Evolutionary conservation across 2,888 invertebrate species (phyloP).

Genomic region (Phyllotreta striolata): DNA sequence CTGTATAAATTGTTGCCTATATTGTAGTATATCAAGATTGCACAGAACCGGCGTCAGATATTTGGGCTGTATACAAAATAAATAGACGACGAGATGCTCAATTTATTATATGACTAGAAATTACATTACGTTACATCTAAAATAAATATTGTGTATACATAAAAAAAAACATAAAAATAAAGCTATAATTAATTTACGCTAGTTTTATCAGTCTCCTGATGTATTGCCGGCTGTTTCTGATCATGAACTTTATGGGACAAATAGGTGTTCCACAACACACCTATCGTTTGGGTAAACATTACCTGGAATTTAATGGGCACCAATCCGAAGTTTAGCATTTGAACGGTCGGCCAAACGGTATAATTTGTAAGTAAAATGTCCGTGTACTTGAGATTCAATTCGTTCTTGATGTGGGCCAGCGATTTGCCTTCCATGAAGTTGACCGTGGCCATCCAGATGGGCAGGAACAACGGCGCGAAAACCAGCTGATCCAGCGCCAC

Average conservation of each 20-base stretch:
- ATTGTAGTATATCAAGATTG: too few species aligned
- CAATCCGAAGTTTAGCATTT: constrained; percentile 83
- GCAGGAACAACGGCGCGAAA: constrained; percentile 76
- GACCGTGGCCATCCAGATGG: constrained; percentile 67
- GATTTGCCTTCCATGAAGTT: constrained; percentile 69
- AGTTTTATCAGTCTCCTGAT: too few species aligned
- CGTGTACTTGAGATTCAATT: constrained; percentile 68
- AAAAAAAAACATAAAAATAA: too few species aligned
- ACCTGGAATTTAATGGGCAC: constrained; percentile 87
- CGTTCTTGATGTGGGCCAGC: constrained; percentile 63
- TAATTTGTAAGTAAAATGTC: constrained; percentile 74
- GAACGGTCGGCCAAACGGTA: constrained; percentile 85
- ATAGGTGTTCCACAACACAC: constrained; percentile 87
- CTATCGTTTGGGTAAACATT: constrained; percentile 78
- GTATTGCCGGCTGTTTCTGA: background rate
- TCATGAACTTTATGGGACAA: constrained; percentile 73
- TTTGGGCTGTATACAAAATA: too few species aligned
- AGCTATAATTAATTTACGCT: too few species aligned
- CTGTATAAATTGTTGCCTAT: background rate
- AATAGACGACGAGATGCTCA: too few species aligned
- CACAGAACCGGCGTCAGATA: constrained; percentile 3
- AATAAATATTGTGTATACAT: too few species aligned
- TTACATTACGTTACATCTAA: too few species aligned
- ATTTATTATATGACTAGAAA: too few species aligned
- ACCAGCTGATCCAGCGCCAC: constrained; percentile 75